phyloP scores from a whole-genome alignment of 2,113 vertebrate genomes.

The Orcinus orca region DNA sequence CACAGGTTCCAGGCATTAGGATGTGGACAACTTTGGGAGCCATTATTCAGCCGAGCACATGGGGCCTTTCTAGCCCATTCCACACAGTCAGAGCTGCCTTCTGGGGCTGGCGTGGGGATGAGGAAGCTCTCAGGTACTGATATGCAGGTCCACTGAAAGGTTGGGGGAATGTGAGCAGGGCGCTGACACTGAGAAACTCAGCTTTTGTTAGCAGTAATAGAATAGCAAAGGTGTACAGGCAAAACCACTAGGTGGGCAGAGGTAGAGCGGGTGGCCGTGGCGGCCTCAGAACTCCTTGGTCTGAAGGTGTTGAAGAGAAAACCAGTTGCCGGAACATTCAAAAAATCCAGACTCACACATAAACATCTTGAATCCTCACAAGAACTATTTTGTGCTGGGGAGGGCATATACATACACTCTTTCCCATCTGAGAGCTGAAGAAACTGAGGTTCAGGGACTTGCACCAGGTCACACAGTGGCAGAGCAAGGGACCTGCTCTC shows the following conservation, averaged over 20 bases:
- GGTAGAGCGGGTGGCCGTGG: neutral
- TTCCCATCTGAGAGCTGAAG: neutral
- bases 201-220: neutral
- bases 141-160: neutral
- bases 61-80: neutral
- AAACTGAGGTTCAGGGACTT: neutral
- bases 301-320: neutral
- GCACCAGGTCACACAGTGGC: neutral
- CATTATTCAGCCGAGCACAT: neutral
- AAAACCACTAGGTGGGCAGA: neutral
- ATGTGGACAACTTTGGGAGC: neutral
- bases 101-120: too few relatives aligned
- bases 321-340: neutral
- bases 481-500: neutral
- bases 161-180: neutral
- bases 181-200: neutral
- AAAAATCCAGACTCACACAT: neutral
- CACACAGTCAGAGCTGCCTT: neutral
- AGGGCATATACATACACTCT: neutral
- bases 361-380: neutral
- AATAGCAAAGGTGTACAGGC: neutral
- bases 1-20: neutral
- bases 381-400: neutral
- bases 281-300: neutral
- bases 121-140: neutral